Base-by-base conservation (phyloP, 2,797 vertebrate genomes). In the Coreius guichenoti region DNA sequence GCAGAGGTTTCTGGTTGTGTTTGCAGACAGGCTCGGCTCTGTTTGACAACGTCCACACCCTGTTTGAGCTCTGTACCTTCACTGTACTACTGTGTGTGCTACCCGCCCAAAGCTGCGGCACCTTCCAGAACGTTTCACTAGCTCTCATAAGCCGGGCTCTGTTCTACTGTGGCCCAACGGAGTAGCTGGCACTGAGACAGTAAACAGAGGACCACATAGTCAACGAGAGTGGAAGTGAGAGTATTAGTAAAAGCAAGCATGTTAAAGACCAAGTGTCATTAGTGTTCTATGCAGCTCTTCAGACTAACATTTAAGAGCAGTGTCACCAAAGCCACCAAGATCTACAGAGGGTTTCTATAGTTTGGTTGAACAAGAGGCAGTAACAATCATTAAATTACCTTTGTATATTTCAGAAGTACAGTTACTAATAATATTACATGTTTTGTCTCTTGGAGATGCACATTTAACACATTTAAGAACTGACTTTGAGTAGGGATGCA, bases 21-120 rank as follows among this genome's bases (percentile, higher is more conserved):
- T 19, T 45, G 8, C 26, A 87, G 33, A 88, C 87, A 84, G 43
- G 14, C 87, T 65, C 8, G 17, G 5, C 77, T 81, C 76, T 87
- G 86, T 87, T 80, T 31, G 8, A 43, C 43, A 23, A 9, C 23
- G 75, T 65, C 29, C 81, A 80, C 56, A 84, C 73, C 74, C 70
- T 58, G 17, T 26, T 26, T 43, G 12, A 43, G 43, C 84, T 87
- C 76, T 68, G 67, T 86, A 68, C 47, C 56, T 77, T 69, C 80
- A 84, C 86, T 89, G 84, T 84, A 81, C 81, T 72, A 29, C 47
- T 49, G 47, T 26, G 45, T 86, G 56, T 29, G 11, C 49, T 12
- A 45, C 78, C 23, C 29, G 5, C 36, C 76, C 39, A 65, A 29
- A 61, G 49, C n/a, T 11, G 31, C 39, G 5, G 33, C 9, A 8